phyloP scores from a whole-genome alignment of 2,888 invertebrate species.

The Coenonympha glycerion region DNA sequence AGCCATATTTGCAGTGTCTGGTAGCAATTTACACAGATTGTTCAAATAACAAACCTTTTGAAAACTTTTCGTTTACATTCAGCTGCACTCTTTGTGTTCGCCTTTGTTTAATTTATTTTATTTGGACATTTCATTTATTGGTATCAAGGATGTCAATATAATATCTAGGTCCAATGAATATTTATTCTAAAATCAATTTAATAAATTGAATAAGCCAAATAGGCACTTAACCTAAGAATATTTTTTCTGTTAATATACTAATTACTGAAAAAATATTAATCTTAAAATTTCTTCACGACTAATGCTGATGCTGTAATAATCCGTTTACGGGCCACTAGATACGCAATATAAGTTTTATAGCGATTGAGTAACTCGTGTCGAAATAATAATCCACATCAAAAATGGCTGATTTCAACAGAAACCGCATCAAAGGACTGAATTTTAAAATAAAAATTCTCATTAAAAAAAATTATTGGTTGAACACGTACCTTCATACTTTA shows the following conservation, averaged over 20 bases:
- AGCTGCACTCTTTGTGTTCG: conserved; percentile 1
- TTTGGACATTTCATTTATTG: neutral
- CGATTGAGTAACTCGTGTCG: neutral
- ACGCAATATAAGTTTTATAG: neutral
- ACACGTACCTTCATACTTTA: too few relatives aligned
- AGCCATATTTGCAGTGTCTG: conserved; percentile 16
- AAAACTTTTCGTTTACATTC: neutral
- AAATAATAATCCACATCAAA: neutral
- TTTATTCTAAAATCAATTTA: too few relatives aligned
- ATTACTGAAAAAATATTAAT: too few relatives aligned
- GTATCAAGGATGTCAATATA: neutral
- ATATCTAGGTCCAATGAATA: neutral
- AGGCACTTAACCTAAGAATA: too few relatives aligned
- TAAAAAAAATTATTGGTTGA: too few relatives aligned
- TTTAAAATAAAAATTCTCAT: too few relatives aligned
- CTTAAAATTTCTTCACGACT: too few relatives aligned
- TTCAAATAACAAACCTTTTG: neutral
- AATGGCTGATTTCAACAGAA: neutral
- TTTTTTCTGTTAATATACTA: too few relatives aligned
- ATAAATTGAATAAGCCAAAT: too few relatives aligned
- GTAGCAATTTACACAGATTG: conserved; percentile 11
- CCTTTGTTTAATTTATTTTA: neutral
- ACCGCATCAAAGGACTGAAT: neutral
- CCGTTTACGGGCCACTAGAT: neutral
- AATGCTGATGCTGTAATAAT: too few relatives aligned